Percentiles rank a stretch among this genome's conserved stretches.
These are phyloP conservation scores for Brachynemurus nebulosus DNA, from an alignment of 2,888 invertebrate species.

Conservation along the genomic window DNA sequence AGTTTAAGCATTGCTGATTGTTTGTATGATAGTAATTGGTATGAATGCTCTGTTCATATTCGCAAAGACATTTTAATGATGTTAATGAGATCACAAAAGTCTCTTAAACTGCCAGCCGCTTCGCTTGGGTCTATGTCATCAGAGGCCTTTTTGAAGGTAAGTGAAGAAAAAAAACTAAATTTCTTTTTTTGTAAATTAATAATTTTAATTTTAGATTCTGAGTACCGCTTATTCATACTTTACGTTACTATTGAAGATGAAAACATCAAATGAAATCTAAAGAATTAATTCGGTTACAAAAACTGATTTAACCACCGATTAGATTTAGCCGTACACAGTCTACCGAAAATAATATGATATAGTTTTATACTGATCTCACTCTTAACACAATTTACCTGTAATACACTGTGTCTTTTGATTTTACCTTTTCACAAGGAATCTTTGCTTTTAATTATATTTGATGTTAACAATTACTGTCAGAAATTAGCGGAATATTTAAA, in stretches of 20 bases:
- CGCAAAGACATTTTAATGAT: neutral
- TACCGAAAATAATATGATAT: too few relatives aligned
- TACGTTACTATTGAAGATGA: conserved; percentile 1
- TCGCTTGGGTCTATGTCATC: conserved; percentile 2
- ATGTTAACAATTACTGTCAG: too few relatives aligned
- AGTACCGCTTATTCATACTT: conserved; percentile 1
- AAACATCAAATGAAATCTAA: too few relatives aligned
- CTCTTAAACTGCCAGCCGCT: neutral
- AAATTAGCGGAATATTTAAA: too few relatives aligned
- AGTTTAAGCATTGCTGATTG: neutral
- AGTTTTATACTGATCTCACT: too few relatives aligned
- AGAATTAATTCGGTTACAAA: too few relatives aligned
- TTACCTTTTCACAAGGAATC: too few relatives aligned
- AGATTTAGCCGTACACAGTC: too few relatives aligned
- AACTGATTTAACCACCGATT: too few relatives aligned
- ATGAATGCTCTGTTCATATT: neutral
- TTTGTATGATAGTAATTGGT: neutral
- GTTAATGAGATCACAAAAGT: conserved; percentile 1
- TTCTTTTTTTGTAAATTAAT: neutral
- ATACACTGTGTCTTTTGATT: too few relatives aligned
- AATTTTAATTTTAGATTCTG: neutral
- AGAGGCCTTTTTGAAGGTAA: neutral
- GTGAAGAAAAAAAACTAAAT: neutral
- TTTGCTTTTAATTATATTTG: too few relatives aligned
- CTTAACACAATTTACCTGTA: too few relatives aligned